These are phyloP conservation scores for Puma concolor DNA, from an alignment of 2,113 vertebrate genomes.

Conservation along the genomic window DNA sequence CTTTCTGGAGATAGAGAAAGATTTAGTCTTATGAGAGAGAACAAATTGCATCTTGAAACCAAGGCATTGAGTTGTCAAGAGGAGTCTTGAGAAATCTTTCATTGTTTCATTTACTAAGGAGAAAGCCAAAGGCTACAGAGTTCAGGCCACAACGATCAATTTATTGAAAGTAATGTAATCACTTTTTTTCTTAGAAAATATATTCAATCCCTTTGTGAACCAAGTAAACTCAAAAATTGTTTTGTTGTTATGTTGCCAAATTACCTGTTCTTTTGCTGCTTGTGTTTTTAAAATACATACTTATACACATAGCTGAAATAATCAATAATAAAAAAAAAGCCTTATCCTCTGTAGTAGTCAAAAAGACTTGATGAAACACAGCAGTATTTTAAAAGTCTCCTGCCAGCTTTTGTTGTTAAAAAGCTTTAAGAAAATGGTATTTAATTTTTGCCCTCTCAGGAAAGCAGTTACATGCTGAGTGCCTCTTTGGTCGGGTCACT, in stretches of 20 bases:
- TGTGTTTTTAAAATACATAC: constrained; percentile 35
- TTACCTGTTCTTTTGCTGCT: constrained; percentile 3
- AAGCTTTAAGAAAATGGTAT: background rate
- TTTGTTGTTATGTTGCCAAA: constrained; percentile 51
- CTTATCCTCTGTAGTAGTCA: background rate
- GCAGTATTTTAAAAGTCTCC: constrained; percentile 31
- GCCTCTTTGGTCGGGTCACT: background rate
- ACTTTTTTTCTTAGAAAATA: constrained; percentile 13
- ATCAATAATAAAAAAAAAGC: constrained; percentile 31
- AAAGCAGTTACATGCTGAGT: background rate
- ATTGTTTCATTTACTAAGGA: background rate
- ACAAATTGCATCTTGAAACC: background rate
- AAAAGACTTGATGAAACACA: constrained; percentile 45
- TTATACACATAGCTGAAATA: background rate
- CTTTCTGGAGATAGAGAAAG: constrained; percentile 16
- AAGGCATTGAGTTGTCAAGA: background rate
- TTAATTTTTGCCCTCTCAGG: background rate
- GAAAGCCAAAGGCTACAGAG: background rate
- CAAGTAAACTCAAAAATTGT: constrained; percentile 1
- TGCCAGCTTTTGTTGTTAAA: constrained; percentile 45
- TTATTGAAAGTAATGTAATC: constrained; percentile 51
- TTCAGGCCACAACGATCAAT: background rate
- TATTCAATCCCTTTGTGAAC: background rate
- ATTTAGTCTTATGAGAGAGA: background rate
- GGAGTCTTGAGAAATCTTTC: background rate